A percentile compares a stretch with the other conserved stretches of the same genome.
Evolutionary conservation across 2,888 invertebrate species (phyloP).

Genomic region (Drosophila buzzatii): DNA sequence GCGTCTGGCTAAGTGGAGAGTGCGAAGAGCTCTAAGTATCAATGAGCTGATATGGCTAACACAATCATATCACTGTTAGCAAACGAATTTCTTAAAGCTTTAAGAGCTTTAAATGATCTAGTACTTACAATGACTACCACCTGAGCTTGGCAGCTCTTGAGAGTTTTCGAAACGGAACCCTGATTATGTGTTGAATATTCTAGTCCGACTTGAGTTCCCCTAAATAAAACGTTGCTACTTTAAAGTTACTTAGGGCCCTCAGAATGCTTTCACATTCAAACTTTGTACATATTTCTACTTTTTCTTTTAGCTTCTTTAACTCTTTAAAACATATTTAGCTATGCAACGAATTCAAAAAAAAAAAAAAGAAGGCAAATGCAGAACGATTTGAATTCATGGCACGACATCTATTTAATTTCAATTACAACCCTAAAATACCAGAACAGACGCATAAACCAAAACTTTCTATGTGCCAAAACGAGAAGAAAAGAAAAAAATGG

Average conservation of each 20-base stretch:
- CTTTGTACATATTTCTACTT: background rate
- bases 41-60: slow-evolving; percentile 27
- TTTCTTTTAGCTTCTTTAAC: slow-evolving; percentile 25
- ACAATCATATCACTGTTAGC: background rate
- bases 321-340: slow-evolving; percentile 57
- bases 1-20: background rate
- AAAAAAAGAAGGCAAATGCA: slow-evolving; percentile 19
- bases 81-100: background rate
- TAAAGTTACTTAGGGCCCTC: background rate
- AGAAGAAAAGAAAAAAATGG: slow-evolving; percentile 25
- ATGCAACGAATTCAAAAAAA: slow-evolving; percentile 30
- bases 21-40: slow-evolving; percentile 9
- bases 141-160: background rate
- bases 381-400: slow-evolving; percentile 75
- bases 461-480: slow-evolving; percentile 50
- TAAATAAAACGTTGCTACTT: background rate
- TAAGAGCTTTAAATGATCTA: background rate
- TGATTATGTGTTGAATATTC: background rate
- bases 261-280: background rate
- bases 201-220: background rate
- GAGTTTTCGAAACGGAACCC: background rate
- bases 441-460: slow-evolving; percentile 77
- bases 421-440: slow-evolving; percentile 79
- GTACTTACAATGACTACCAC: background rate
- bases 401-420: slow-evolving; percentile 81